Evolutionary conservation across 35 echinoderm and acorn worm species (phyloP).

Genomic region (Diadema setosum): DNA sequence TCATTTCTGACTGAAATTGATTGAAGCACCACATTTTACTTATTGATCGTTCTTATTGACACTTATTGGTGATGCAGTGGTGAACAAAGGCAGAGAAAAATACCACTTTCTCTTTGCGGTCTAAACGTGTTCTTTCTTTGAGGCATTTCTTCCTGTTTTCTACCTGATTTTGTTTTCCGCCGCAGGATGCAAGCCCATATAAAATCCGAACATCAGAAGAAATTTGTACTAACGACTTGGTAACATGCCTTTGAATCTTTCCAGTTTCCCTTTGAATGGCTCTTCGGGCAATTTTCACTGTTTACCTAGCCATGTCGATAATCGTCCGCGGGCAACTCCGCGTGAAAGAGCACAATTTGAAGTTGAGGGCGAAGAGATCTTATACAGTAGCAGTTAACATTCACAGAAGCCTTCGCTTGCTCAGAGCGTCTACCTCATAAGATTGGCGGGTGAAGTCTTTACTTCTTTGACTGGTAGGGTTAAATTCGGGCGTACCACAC

Average conservation of each 20-base stretch:
- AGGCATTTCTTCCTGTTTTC: neutral
- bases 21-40: no score
- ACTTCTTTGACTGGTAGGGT: no score
- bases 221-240: conserved; percentile 16
- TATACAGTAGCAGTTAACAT: no score
- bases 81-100: no score
- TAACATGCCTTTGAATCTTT: neutral
- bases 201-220: neutral
- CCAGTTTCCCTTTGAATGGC: neutral
- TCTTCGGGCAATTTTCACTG: conserved; percentile 1
- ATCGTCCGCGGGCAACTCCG: neutral
- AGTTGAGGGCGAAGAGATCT: no score
- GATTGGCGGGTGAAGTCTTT: no score
- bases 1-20: neutral
- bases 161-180: neutral
- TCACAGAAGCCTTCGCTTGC: no score
- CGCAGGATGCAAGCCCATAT: neutral
- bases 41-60: no score
- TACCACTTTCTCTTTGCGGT: no score
- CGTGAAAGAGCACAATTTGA: neutral
- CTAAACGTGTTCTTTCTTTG: no score
- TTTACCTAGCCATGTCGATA: conserved; percentile 6
- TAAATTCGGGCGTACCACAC: neutral
- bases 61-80: no score
- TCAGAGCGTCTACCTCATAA: no score